Percentiles rank a stretch among this genome's conserved stretches.
These are phyloP conservation scores for Ophion obscuratus DNA, from an alignment of 2,888 invertebrate genomes.

Conservation along the genomic window DNA sequence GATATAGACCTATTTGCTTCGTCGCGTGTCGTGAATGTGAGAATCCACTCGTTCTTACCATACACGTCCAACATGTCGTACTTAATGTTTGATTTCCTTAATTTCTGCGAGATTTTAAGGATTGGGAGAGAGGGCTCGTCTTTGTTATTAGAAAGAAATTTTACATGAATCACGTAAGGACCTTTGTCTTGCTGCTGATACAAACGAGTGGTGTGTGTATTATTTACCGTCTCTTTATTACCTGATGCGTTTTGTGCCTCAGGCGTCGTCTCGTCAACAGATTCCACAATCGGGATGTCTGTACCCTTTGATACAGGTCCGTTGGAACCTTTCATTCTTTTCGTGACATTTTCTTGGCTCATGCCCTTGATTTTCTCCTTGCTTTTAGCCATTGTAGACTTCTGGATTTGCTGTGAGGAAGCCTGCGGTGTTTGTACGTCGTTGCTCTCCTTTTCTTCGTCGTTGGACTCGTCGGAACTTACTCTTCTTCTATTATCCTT, in stretches of 20 bases:
- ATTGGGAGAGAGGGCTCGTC: background rate
- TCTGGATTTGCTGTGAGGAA: no score
- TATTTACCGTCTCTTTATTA: background rate
- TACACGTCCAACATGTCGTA: slow-evolving; percentile 30
- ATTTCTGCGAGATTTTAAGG: slow-evolving; percentile 25
- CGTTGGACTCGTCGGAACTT: background rate
- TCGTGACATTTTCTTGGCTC: no score
- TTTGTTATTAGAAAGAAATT: slow-evolving; percentile 5
- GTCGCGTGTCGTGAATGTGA: slow-evolving; percentile 30
- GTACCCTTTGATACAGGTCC: background rate
- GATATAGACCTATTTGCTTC: slow-evolving; percentile 34
- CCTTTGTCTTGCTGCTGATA: slow-evolving; percentile 24
- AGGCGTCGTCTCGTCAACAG: no score
- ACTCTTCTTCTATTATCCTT: no score
- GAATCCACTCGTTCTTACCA: slow-evolving; percentile 36
- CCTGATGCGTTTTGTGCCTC: background rate
- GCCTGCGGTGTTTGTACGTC: background rate
- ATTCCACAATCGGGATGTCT: background rate
- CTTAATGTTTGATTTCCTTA: slow-evolving; percentile 25
- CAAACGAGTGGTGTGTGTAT: background rate
- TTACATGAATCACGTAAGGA: slow-evolving; percentile 30
- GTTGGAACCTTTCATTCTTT: no score
- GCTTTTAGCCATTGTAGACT: no score
- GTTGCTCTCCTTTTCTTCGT: background rate
- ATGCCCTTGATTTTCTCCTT: no score